phyloP scores from a whole-genome alignment of 2,888 invertebrate genomes.

The Nomada flava region DNA sequence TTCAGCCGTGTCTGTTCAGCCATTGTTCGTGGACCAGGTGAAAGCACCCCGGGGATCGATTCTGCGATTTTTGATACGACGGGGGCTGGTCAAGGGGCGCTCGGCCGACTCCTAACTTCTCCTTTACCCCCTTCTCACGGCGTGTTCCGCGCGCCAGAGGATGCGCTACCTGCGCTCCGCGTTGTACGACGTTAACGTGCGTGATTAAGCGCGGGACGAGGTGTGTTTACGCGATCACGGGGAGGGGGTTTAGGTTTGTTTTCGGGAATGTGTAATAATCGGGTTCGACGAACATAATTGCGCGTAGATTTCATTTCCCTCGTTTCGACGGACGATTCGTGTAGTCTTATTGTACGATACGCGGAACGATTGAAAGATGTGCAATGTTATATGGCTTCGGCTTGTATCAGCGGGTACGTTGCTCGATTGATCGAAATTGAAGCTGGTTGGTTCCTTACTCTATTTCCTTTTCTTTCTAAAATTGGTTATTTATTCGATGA shows the following conservation, averaged over 20 bases:
- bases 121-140: slow-evolving; percentile 16
- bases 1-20: slow-evolving; percentile 47
- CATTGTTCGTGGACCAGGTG: slow-evolving; percentile 58
- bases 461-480: no score
- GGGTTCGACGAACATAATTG: neutral
- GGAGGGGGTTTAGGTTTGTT: slow-evolving; percentile 11
- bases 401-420: neutral
- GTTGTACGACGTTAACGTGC: slow-evolving; percentile 19
- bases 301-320: slow-evolving; percentile 14
- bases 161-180: slow-evolving; percentile 10
- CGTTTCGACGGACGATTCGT: slow-evolving; percentile 4
- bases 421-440: no score
- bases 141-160: slow-evolving; percentile 21
- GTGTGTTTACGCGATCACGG: neutral
- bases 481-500: no score
- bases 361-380: slow-evolving; percentile 14
- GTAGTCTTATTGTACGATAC: neutral
- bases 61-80: slow-evolving; percentile 51
- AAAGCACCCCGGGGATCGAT: slow-evolving; percentile 54
- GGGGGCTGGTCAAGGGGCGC: slow-evolving; percentile 41
- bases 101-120: slow-evolving; percentile 32
- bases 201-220: slow-evolving; percentile 22
- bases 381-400: neutral
- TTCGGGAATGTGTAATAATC: slow-evolving; percentile 26
- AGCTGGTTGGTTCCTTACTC: no score